Conservation (phyloP, 2,797 vertebrate genomes). For the Gadopsis bispinosus region DNA sequence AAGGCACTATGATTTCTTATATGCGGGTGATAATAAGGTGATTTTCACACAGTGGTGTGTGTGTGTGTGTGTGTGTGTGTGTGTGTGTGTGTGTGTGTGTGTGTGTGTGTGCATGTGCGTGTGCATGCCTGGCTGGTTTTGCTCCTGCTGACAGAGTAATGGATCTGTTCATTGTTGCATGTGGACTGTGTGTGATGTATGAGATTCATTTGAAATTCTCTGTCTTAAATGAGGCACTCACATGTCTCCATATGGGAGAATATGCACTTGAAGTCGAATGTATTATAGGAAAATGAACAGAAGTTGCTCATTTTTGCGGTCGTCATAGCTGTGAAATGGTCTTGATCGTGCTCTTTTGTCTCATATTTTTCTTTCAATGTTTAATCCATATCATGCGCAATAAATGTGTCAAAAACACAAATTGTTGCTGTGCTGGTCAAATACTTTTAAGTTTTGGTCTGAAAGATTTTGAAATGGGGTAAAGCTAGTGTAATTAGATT, state of each 20-base stretch:
- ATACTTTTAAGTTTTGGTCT: slow-evolving; percentile 8
- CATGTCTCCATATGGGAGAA: slow-evolving; percentile 72
- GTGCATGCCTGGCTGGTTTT: slow-evolving; percentile 64
- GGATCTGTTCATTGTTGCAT: slow-evolving; percentile 83
- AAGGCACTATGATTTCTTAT: slow-evolving; percentile 77
- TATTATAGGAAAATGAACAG: slow-evolving; percentile 61
- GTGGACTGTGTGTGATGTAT: slow-evolving; percentile 83
- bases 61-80: slow-evolving; percentile 32
- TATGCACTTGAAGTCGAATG: slow-evolving; percentile 41
- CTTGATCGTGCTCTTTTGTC: slow-evolving; percentile 51
- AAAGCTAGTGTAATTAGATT: slow-evolving; percentile 15
- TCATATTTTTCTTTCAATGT: slow-evolving; percentile 53
- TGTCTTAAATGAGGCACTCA: slow-evolving; percentile 79
- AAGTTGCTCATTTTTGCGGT: slow-evolving; percentile 66
- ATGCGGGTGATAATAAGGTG: slow-evolving; percentile 75
- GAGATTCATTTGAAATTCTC: slow-evolving; percentile 86
- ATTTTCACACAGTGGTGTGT: slow-evolving; percentile 65
- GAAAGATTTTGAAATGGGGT: background rate
- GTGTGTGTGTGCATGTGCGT: slow-evolving; percentile 20
- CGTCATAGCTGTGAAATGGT: slow-evolving; percentile 54
- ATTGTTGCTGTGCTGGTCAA: slow-evolving; percentile 11
- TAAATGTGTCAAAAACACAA: slow-evolving; percentile 55
- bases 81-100: slow-evolving; percentile 29
- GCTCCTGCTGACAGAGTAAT: slow-evolving; percentile 83
- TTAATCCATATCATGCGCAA: slow-evolving; percentile 65